Evolutionary conservation across 2,888 invertebrate species (phyloP).

Genomic region (Malthinus seriepunctatus): DNA sequence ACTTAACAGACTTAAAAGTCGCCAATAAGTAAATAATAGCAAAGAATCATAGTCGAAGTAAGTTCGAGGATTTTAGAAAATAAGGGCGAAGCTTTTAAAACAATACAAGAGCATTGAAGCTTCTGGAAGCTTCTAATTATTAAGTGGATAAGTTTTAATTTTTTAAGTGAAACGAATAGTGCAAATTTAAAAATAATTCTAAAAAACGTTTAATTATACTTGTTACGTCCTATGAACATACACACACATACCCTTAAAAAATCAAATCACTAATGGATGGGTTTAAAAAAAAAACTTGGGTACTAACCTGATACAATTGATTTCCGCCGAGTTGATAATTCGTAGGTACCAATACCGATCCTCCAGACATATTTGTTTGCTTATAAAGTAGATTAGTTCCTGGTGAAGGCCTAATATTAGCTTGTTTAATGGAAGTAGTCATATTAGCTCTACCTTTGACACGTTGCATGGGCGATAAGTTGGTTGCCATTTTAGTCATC

Average conservation of each 20-base stretch:
- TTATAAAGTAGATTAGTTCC: constrained; percentile 68
- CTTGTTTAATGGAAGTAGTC: constrained; percentile 38
- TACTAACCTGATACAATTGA: constrained; percentile 66
- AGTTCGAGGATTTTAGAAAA: too few species aligned
- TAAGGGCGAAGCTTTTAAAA: too few species aligned
- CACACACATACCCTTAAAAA: background rate
- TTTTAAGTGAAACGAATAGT: too few species aligned
- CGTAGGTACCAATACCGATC: constrained; percentile 60
- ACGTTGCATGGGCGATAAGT: constrained; percentile 42
- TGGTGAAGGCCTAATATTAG: constrained; percentile 44
- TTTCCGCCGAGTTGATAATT: constrained; percentile 65
- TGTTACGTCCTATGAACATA: background rate
- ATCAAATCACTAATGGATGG: too few species aligned
- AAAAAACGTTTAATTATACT: background rate
- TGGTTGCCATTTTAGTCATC: constrained; percentile 52
- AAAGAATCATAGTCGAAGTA: too few species aligned
- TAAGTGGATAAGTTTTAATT: too few species aligned
- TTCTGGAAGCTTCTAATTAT: too few species aligned
- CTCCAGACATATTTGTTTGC: constrained; percentile 62
- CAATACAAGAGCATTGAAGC: too few species aligned
- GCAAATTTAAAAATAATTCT: too few species aligned
- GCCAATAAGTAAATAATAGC: background rate
- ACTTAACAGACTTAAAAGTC: too few species aligned
- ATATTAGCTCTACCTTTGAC: constrained; percentile 51
- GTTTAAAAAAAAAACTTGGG: background rate